phyloP scores from a whole-genome alignment of 2,888 invertebrate species.

The Seira musarum region DNA sequence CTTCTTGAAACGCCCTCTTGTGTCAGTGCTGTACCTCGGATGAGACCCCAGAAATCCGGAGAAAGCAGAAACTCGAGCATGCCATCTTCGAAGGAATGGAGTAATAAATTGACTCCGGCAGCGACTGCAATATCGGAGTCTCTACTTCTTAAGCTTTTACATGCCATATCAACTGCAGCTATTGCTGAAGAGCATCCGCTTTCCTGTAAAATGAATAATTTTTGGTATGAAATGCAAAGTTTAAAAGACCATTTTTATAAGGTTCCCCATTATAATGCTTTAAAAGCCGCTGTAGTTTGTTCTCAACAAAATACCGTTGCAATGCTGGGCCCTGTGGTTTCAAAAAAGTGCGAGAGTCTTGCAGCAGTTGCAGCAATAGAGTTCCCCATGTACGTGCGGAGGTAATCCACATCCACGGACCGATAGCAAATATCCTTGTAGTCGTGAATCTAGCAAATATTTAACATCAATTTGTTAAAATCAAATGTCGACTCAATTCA shows the following conservation, averaged over 20 bases:
- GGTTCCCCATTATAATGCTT: no score
- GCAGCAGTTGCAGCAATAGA: constrained; percentile 44
- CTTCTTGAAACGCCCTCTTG: constrained; percentile 71
- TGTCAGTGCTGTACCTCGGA: constrained; percentile 69
- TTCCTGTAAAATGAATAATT: constrained; percentile 24
- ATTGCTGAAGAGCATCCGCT: constrained; percentile 61
- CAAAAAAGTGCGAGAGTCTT: constrained; percentile 51
- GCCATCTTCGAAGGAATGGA: constrained; percentile 35
- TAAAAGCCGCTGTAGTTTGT: no score
- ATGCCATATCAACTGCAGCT: constrained; percentile 59
- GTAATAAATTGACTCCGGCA: no score
- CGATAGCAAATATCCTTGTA: constrained; percentile 39
- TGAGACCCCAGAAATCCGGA: constrained; percentile 36
- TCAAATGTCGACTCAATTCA: no score
- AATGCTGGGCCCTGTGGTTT: constrained; percentile 57
- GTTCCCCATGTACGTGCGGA: constrained; percentile 56
- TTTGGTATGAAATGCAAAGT: not conserved
- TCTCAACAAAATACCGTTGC: no score
- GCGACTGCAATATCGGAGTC: constrained; percentile 55
- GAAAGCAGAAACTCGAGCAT: constrained; percentile 42
- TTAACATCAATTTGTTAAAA: no score
- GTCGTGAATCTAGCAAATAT: constrained; percentile 28
- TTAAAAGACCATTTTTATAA: no score
- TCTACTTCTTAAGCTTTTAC: constrained; percentile 49
- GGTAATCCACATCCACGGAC: constrained; percentile 10